Base-by-base conservation (phyloP, 2,113 vertebrate species). In the Mola mola region DNA sequence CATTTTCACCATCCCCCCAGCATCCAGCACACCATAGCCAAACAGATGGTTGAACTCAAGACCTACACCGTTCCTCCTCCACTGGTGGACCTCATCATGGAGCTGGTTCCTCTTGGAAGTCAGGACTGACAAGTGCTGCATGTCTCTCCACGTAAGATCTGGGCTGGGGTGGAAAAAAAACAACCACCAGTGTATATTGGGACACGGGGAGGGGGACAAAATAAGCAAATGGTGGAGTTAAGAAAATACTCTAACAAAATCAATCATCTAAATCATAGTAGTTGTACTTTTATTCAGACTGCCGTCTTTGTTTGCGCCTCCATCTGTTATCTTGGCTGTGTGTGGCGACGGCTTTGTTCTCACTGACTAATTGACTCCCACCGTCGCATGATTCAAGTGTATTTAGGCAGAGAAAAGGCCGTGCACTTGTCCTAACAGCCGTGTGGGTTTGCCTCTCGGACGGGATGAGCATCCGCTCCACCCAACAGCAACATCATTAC, bases 91-190 rank as follows among this genome's bases (percentile, higher is more conserved):
- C 69, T 99, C 97, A 0, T 99, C 97, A 0, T 99, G 97, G 8
- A 99, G 96, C 78, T 98, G 95, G 89, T 99, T 99, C 84, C 97
- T 91, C 85, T 99, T 99, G 59, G 97, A 99, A 24, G 97, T 99
- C 61, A 99, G 93, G 48, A 99, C 97, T 0, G 96, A 95, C 69
- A 99, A 87, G 50, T 99, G 97, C 72, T 99, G 97, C 94, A 98
- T 94, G 88, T 99, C 97, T 53, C 97, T 91, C 97, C 97, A 99
- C 0, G 97, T 98, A 82, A 99, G 91, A 65, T 91, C 90, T n/a
- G 92, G 88, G 79, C 97, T 99, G 81, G 9, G 33, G 15, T 1
- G n/a, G 42, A 26, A 22, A 26, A 24, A 33, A 26, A 21, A 57
- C 17, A 41, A 26, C 8, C 25, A 40, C 9, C 1, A 31, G 11